Evolutionary conservation across 2,888 invertebrate species (phyloP).

Genomic region (Tuberolachnus salignus): DNA sequence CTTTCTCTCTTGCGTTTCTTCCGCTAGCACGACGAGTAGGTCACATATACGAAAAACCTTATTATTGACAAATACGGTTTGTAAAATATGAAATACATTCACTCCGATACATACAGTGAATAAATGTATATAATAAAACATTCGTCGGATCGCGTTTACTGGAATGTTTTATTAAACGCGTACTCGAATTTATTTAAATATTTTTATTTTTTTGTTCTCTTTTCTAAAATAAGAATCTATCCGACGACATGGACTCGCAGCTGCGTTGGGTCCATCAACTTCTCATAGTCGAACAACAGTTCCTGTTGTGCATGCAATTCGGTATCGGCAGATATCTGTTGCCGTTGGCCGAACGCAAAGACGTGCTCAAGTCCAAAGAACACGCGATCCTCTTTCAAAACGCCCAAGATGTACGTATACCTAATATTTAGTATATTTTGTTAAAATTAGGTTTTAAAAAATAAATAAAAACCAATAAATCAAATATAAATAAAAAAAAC

Average conservation of each 20-base stretch:
- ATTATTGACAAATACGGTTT: no score
- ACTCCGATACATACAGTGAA: no score
- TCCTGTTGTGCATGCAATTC: conserved; percentile 77
- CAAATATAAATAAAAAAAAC: no score
- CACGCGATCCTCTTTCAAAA: conserved; percentile 84
- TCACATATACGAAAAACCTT: no score
- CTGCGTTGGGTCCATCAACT: conserved; percentile 75
- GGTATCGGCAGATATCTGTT: conserved; percentile 79
- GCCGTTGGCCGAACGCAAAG: conserved; percentile 76
- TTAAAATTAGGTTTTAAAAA: no score
- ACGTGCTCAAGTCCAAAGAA: conserved; percentile 77
- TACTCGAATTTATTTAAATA: no score
- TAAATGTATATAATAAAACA: neutral
- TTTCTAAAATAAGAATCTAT: conserved; percentile 33
- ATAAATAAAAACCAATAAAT: no score
- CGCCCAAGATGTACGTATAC: conserved; percentile 72
- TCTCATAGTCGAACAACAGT: conserved; percentile 78
- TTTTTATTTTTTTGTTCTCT: neutral
- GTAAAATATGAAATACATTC: no score
- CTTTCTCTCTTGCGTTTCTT: no score
- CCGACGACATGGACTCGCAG: conserved; percentile 65
- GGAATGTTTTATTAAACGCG: neutral
- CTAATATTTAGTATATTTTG: neutral
- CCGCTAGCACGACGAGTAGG: no score
- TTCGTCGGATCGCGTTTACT: neutral